These are phyloP conservation scores for Diarsia rubi DNA, from an alignment of 2,888 invertebrate species.

Conservation along the genomic window DNA sequence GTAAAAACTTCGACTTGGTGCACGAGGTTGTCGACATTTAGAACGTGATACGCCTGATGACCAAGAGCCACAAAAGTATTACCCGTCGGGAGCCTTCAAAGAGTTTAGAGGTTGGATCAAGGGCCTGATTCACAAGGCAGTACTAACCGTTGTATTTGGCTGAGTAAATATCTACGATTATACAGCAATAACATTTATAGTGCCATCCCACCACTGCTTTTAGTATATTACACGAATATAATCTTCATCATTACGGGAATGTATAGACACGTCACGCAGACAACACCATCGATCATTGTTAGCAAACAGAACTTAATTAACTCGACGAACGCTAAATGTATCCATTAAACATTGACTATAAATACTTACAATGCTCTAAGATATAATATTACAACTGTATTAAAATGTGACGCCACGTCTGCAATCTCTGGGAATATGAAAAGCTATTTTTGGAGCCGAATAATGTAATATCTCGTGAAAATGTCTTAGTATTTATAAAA, in stretches of 20 bases:
- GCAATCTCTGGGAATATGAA: not conserved
- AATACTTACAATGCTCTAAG: constrained; percentile 32
- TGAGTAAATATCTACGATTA: not conserved
- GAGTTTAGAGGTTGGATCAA: not conserved
- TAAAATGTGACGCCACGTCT: not conserved
- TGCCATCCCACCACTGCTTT: constrained; percentile 18
- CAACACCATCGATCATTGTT: constrained; percentile 74
- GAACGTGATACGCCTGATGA: not conserved
- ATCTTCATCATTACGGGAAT: constrained; percentile 23
- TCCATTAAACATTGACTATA: constrained; percentile 53
- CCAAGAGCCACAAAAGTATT: not conserved
- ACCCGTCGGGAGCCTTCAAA: not conserved
- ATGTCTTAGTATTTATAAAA: constrained; percentile 13
- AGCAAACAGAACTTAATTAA: constrained; percentile 75
- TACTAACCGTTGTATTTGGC: not conserved
- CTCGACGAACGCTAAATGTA: constrained; percentile 63
- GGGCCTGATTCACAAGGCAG: not conserved
- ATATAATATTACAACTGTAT: constrained; percentile 20
- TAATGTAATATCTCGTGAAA: constrained; percentile 8
- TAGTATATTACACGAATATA: constrained; percentile 32
- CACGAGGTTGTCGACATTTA: not conserved
- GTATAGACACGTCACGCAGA: constrained; percentile 35
- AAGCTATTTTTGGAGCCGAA: constrained; percentile 8
- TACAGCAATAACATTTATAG: not conserved
- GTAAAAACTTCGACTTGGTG: not conserved